Conservation (phyloP, 2,113 vertebrate genomes). For the Tauraco erythrolophus region DNA sequence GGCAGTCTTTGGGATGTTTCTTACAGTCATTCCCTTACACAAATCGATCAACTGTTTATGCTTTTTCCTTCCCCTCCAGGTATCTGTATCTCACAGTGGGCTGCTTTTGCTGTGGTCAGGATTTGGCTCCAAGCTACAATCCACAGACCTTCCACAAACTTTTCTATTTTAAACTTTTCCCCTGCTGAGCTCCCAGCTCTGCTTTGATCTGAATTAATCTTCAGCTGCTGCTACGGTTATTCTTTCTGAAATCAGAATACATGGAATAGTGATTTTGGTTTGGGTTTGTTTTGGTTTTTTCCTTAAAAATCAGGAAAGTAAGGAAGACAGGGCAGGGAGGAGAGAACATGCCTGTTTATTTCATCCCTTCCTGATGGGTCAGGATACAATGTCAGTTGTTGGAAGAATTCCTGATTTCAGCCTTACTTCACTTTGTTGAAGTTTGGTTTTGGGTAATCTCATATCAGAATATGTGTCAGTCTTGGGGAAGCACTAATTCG, state of each 20-base stretch:
- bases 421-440: background rate
- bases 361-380: background rate
- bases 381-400: background rate
- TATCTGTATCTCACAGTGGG: background rate
- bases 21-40: background rate
- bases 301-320: background rate
- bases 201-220: background rate
- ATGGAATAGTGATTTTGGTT: background rate
- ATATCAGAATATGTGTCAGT: background rate
- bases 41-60: background rate
- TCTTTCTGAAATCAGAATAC: background rate
- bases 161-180: background rate
- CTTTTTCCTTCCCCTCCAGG: background rate
- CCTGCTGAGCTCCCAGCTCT: background rate
- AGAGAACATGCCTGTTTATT: background rate
- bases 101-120: constrained; percentile 4
- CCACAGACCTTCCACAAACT: background rate
- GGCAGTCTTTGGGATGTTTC: background rate
- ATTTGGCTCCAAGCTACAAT: background rate
- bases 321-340: background rate
- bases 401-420: background rate
- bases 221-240: background rate
- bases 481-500: background rate
- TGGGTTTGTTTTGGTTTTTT: background rate
- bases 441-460: background rate